Evolutionary conservation across 2,888 invertebrate genomes (phyloP).

Genomic region (Parochlus steinenii): DNA sequence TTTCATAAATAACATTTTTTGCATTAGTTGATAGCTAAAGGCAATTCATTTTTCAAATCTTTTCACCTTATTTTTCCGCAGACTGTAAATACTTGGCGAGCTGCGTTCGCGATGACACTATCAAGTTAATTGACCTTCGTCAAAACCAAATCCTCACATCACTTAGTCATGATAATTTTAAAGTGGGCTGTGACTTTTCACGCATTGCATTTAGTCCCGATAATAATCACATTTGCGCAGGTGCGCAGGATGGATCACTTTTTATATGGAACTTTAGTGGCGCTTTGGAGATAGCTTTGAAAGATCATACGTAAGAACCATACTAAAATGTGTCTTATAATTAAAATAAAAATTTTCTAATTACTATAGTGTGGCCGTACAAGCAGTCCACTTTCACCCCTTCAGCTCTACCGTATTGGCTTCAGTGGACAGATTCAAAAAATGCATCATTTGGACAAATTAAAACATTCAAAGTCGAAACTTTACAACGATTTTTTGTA

Average conservation of each 20-base stretch:
- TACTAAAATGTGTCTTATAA: not conserved
- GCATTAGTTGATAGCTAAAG: not conserved
- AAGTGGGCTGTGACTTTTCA: conserved; percentile 88
- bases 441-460: conserved; percentile 68
- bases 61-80: conserved; percentile 34
- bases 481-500: no score
- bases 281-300: conserved; percentile 58
- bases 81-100: conserved; percentile 80
- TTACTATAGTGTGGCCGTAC: conserved; percentile 53
- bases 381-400: conserved; percentile 80
- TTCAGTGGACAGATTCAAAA: conserved; percentile 69
- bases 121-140: conserved; percentile 85
- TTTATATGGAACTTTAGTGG: conserved; percentile 80
- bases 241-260: conserved; percentile 79
- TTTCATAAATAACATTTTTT: no score
- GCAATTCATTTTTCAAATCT: not conserved
- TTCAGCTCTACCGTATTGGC: conserved; percentile 62
- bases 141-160: conserved; percentile 83
- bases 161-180: conserved; percentile 90
- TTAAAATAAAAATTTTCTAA: not conserved
- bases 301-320: conserved; percentile 69
- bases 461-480: no score
- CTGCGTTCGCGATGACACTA: conserved; percentile 88
- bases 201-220: conserved; percentile 86
- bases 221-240: conserved; percentile 75